A percentile compares a stretch with the other conserved stretches of the same genome.
These are phyloP conservation scores for Microcebus jonahi DNA, from an alignment of 2,113 vertebrate species.

Conservation along the genomic window DNA sequence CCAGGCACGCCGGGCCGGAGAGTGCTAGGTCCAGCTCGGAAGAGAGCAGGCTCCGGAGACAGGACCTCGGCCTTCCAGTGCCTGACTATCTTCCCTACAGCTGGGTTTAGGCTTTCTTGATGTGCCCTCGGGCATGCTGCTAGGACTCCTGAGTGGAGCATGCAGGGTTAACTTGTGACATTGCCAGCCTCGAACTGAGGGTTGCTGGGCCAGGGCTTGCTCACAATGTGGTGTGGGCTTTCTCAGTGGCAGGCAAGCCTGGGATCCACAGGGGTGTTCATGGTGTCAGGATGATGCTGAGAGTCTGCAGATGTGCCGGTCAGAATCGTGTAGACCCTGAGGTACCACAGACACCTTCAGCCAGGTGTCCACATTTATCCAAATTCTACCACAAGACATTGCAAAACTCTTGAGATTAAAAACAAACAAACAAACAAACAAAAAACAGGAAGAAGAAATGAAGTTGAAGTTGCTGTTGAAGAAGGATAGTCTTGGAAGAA, in stretches of 20 bases:
- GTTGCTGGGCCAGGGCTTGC: not conserved
- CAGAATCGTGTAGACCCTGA: not conserved
- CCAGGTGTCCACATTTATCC: too few relatives aligned
- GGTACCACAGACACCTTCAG: not conserved
- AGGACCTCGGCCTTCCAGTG: accelerated
- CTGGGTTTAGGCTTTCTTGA: not conserved
- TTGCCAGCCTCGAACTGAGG: accelerated
- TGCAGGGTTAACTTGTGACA: not conserved
- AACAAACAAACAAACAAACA: too few relatives aligned
- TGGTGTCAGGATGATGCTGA: not conserved
- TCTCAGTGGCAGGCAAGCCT: not conserved
- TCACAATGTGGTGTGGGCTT: accelerated
- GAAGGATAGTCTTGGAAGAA: not conserved
- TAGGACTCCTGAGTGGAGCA: not conserved
- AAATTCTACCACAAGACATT: not conserved
- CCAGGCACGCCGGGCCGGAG: not conserved
- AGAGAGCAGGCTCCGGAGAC: not conserved
- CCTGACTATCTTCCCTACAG: accelerated
- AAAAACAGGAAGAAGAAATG: not conserved
- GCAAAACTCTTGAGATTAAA: not conserved
- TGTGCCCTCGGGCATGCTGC: accelerated
- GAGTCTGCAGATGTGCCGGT: accelerated
- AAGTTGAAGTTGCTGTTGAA: not conserved
- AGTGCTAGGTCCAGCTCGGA: accelerated
- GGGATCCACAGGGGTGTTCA: accelerated